phyloP scores from a whole-genome alignment of 23 tunicate species.

The Styela clava region DNA sequence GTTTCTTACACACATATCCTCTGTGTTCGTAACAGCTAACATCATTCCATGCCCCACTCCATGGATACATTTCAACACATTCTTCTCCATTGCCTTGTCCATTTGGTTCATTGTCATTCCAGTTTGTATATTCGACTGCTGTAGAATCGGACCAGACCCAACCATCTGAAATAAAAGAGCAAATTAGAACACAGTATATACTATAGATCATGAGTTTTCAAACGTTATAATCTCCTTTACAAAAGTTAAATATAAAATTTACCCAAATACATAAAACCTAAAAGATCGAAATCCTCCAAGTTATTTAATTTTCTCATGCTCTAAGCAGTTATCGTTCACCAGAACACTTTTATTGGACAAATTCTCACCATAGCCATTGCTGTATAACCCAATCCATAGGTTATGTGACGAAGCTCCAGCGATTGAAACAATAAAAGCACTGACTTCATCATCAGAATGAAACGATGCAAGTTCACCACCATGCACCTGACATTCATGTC shows the following conservation, averaged over 20 bases:
- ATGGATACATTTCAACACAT: constrained; percentile 92
- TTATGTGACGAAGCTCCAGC: constrained; percentile 20
- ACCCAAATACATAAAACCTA: too few relatives aligned
- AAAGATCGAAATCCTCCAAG: too few relatives aligned
- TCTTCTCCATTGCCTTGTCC: constrained; percentile 59
- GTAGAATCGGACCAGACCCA: constrained; percentile 71
- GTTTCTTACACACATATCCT: constrained; percentile 76
- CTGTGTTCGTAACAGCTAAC: constrained; percentile 58
- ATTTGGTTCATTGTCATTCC: constrained; percentile 78
- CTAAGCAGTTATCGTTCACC: too few relatives aligned
- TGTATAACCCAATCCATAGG: constrained; percentile 23
- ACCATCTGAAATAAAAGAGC: constrained; percentile 42
- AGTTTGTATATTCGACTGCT: constrained; percentile 66
- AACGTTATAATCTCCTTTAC: too few relatives aligned
- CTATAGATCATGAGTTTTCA: too few relatives aligned
- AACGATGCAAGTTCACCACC: constrained; percentile 24
- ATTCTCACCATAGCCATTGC: constrained; percentile 14
- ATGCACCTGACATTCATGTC: constrained; percentile 6
- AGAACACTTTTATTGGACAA: too few relatives aligned
- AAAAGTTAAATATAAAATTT: too few relatives aligned
- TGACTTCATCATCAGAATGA: constrained; percentile 9
- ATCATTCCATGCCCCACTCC: constrained; percentile 93
- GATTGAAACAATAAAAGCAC: constrained; percentile 1
- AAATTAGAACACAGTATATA: too few relatives aligned
- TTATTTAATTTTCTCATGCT: too few relatives aligned